A percentile compares a stretch with the other conserved stretches of the same genome.
These are phyloP conservation scores for Beroe forskalii DNA, from an alignment of 37 sponge, comb jelly and placozoan species.

Conservation along the genomic window DNA sequence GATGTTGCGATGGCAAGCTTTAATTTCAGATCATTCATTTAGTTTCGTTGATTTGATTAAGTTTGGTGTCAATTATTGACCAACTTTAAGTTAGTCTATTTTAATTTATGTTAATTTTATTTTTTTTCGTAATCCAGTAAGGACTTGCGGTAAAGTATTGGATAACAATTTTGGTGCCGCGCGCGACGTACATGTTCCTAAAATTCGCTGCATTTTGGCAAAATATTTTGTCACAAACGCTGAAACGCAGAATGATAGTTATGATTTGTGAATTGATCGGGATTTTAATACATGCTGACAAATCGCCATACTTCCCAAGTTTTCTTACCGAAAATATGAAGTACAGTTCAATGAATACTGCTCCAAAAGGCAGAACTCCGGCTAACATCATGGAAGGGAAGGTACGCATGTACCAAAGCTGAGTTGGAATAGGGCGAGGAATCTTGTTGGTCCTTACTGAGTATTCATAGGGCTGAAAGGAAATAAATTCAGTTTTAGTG, in stretches of 20 bases:
- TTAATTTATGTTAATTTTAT: no score
- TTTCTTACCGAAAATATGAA: constrained; percentile 89
- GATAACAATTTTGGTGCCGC: not conserved
- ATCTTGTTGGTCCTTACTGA: constrained; percentile 97
- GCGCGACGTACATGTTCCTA: not conserved
- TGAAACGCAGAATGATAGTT: no score
- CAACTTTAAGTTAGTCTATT: no score
- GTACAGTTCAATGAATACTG: constrained; percentile 96
- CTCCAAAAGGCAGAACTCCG: constrained; percentile 98
- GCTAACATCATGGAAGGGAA: constrained; percentile 70
- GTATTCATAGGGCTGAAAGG: constrained; percentile 83
- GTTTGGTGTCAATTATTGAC: no score
- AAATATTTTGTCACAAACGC: not conserved
- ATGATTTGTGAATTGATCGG: no score
- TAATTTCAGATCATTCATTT: no score
- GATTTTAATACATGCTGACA: no score
- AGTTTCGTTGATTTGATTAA: no score
- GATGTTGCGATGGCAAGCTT: no score
- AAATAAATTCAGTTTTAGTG: not conserved
- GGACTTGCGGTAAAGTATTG: not conserved
- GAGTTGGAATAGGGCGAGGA: constrained; percentile 91
- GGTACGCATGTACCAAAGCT: constrained; percentile 84
- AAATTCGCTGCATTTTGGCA: not conserved
- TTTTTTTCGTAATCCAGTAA: not conserved
- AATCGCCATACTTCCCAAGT: no score